Conservation (phyloP, 2,888 invertebrate species). For the Cryptocheilus praepositus region DNA sequence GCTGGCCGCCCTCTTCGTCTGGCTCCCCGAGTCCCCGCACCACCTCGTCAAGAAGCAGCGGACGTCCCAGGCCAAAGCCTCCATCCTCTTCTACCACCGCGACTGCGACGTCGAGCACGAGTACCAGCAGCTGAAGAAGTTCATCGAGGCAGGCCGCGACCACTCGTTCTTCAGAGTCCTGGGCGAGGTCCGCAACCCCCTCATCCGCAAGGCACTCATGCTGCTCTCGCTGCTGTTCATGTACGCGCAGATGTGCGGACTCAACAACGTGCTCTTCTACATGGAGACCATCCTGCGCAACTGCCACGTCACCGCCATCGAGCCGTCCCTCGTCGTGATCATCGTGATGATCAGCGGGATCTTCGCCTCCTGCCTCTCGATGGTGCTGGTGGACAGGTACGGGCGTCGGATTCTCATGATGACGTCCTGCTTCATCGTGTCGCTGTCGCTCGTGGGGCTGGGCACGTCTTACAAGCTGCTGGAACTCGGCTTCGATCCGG, state of each 20-base stretch:
- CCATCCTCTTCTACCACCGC: constrained; percentile 63
- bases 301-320: constrained; percentile 51
- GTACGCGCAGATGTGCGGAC: constrained; percentile 64
- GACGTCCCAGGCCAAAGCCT: constrained; percentile 52
- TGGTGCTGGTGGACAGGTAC: constrained; percentile 61
- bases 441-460: constrained; percentile 43
- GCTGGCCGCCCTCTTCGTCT: constrained; percentile 52
- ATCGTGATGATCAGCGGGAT: constrained; percentile 57
- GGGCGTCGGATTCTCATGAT: constrained; percentile 62
- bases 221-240: constrained; percentile 56
- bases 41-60: constrained; percentile 54
- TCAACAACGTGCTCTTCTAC: constrained; percentile 63
- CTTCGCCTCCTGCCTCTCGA: constrained; percentile 53
- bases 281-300: constrained; percentile 65
- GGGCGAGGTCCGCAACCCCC: constrained; percentile 38
- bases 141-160: constrained; percentile 46
- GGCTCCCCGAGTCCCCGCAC: constrained; percentile 68
- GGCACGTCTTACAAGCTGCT: constrained; percentile 58
- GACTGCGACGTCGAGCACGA: constrained; percentile 55
- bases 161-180: constrained; percentile 30
- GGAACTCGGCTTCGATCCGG: constrained; percentile 46
- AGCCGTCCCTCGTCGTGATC: constrained; percentile 62
- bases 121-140: constrained; percentile 52
- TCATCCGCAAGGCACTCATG: constrained; percentile 54
- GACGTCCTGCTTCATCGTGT: constrained; percentile 48